Conservation (phyloP, 2,888 invertebrate species). For the Torymus aiolomorphi region DNA sequence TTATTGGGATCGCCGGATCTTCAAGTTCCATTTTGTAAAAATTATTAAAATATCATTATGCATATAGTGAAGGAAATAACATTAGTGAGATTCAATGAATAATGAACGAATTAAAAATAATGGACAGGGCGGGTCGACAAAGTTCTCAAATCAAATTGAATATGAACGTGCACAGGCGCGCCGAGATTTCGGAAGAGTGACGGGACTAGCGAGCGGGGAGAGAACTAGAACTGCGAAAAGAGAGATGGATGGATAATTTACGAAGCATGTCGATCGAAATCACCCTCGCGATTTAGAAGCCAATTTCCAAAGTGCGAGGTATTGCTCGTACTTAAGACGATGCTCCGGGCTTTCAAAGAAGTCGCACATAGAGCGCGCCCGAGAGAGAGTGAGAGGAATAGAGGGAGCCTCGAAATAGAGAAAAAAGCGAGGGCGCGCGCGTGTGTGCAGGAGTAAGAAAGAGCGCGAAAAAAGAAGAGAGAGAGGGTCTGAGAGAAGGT, state of each 20-base stretch:
- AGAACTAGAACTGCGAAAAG: constrained; percentile 11
- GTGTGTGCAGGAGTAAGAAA: neutral
- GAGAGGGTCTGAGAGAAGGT: constrained; percentile 39
- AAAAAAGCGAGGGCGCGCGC: neutral
- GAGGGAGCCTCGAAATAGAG: neutral
- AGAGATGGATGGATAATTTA: constrained; percentile 69
- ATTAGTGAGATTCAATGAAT: no score
- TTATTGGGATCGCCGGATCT: no score
- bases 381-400: neutral
- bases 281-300: constrained; percentile 70
- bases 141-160: no score
- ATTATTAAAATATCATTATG: no score
- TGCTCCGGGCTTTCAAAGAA: constrained; percentile 63
- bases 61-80: no score
- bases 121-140: no score
- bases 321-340: constrained; percentile 66
- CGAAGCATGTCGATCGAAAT: constrained; percentile 69
- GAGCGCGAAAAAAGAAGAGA: neutral
- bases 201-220: neutral
- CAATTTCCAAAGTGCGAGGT: constrained; percentile 73
- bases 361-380: constrained; percentile 40
- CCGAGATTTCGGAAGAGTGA: no score
- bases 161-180: no score
- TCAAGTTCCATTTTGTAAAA: no score
- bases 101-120: no score